Percentiles rank a stretch among this genome's conserved stretches.
phyloP scores from a whole-genome alignment of 2,888 invertebrate species.

The Chesias legatella region DNA sequence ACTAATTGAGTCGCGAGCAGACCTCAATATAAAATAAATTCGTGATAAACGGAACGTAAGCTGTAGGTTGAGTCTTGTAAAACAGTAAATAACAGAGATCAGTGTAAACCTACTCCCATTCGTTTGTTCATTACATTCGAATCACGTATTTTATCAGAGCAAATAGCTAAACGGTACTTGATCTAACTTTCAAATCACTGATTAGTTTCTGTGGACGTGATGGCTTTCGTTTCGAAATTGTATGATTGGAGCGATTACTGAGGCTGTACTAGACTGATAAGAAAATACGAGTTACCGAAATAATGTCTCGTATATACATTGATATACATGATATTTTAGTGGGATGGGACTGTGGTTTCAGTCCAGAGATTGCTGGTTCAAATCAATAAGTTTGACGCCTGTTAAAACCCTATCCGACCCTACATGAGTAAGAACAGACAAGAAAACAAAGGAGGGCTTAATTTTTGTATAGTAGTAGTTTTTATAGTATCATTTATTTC shows the following conservation, averaged over 20 bases:
- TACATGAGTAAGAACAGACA: too few species aligned
- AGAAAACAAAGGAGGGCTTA: too few species aligned
- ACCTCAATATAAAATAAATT: too few species aligned
- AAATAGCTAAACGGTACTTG: conserved; percentile 7
- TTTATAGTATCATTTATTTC: too few species aligned
- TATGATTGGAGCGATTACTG: conserved; percentile 10
- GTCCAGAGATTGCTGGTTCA: too few species aligned
- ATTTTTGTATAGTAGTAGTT: too few species aligned
- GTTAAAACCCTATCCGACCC: too few species aligned
- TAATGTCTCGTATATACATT: not conserved
- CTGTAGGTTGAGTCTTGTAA: too few species aligned
- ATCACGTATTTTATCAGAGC: conserved; percentile 17
- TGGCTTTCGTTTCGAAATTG: conserved; percentile 6
- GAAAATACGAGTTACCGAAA: not conserved
- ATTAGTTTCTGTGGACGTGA: conserved; percentile 16
- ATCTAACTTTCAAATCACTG: conserved; percentile 17
- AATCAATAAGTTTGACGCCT: too few species aligned
- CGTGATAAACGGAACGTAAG: too few species aligned
- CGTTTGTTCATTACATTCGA: conserved; percentile 4
- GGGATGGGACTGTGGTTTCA: not conserved
- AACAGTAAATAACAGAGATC: not conserved
- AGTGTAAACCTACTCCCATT: too few species aligned
- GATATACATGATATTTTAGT: not conserved
- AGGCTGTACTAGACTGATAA: conserved; percentile 4
- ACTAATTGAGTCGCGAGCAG: too few species aligned